These are phyloP conservation scores for Mesorhabditis belari DNA, from an alignment of 2,888 invertebrate genomes.

Conservation along the genomic window DNA sequence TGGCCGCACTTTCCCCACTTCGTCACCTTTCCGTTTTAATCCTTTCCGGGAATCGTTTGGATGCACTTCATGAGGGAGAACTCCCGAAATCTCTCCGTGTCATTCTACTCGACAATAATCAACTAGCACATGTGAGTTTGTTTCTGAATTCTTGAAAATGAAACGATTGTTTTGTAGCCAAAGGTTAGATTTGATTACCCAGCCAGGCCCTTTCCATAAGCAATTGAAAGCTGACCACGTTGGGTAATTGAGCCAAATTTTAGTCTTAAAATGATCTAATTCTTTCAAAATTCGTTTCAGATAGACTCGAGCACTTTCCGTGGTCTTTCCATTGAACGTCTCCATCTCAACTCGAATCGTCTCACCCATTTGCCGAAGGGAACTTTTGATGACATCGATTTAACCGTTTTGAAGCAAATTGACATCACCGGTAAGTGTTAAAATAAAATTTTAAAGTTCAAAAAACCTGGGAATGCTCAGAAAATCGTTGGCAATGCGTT, in stretches of 20 bases:
- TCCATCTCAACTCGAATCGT: slow-evolving; percentile 46
- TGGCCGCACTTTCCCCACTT: slow-evolving; percentile 49
- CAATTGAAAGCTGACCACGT: too few species aligned
- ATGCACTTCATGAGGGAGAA: slow-evolving; percentile 17
- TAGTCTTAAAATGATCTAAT: not conserved
- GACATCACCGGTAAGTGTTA: slow-evolving; percentile 40
- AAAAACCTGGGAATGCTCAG: too few species aligned
- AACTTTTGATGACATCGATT: slow-evolving; percentile 37
- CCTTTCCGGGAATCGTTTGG: slow-evolving; percentile 54
- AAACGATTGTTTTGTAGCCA: too few species aligned
- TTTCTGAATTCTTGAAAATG: not conserved
- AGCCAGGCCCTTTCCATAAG: too few species aligned
- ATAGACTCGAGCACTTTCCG: slow-evolving; percentile 37
- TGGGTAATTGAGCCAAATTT: not conserved
- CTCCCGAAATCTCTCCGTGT: slow-evolving; percentile 21
- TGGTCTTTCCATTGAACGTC: slow-evolving; percentile 27
- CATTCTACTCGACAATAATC: slow-evolving; percentile 29
- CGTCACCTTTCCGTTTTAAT: slow-evolving; percentile 54
- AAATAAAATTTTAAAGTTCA: too few species aligned
- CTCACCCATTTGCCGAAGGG: slow-evolving; percentile 40
- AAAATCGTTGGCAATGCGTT: slow-evolving; percentile 46
- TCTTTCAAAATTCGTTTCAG: slow-evolving; percentile 1
- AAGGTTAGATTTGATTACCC: too few species aligned
- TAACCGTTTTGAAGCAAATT: slow-evolving; percentile 33
- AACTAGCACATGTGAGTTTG: slow-evolving; percentile 9